These are phyloP conservation scores for Cotesia chilonis DNA, from an alignment of 1,140 invertebrate genomes.

Conservation along the genomic window DNA sequence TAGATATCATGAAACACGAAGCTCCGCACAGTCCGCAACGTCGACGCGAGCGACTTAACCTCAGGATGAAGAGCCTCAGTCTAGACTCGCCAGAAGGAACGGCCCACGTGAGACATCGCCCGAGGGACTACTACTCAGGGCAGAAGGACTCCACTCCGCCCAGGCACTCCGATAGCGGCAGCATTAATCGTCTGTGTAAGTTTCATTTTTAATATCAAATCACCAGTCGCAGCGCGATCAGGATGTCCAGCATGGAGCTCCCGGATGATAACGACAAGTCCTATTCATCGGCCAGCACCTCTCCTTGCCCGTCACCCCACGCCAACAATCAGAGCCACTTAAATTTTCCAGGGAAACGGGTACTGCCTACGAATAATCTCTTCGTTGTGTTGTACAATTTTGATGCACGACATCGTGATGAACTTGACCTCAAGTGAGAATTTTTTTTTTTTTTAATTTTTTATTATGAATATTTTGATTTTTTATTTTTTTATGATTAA, in stretches of 20 bases:
- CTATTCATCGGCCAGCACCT: slow-evolving; percentile 88
- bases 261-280: slow-evolving; percentile 93
- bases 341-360: slow-evolving; percentile 58
- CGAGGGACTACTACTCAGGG: slow-evolving; percentile 66
- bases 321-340: slow-evolving; percentile 61
- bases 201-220: slow-evolving; percentile 12
- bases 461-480: neutral
- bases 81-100: slow-evolving; percentile 94
- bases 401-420: slow-evolving; percentile 90
- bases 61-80: slow-evolving; percentile 97
- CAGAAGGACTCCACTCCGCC: slow-evolving; percentile 66
- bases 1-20: slow-evolving; percentile 66
- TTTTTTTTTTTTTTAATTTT: neutral
- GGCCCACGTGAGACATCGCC: slow-evolving; percentile 81
- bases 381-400: slow-evolving; percentile 97
- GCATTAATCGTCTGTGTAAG: slow-evolving; percentile 67
- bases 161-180: slow-evolving; percentile 68
- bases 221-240: slow-evolving; percentile 71
- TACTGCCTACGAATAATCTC: slow-evolving; percentile 85
- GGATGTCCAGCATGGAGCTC: slow-evolving; percentile 91
- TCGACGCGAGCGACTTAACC: slow-evolving; percentile 92
- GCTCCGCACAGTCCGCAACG: slow-evolving; percentile 89
- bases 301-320: slow-evolving; percentile 87
- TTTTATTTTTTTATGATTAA: neutral
- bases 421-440: slow-evolving; percentile 88